A percentile compares a stretch with the other conserved stretches of the same genome.
These are phyloP conservation scores for Xiphophorus couchianus DNA, from an alignment of 2,113 vertebrate genomes.

Conservation along the genomic window DNA sequence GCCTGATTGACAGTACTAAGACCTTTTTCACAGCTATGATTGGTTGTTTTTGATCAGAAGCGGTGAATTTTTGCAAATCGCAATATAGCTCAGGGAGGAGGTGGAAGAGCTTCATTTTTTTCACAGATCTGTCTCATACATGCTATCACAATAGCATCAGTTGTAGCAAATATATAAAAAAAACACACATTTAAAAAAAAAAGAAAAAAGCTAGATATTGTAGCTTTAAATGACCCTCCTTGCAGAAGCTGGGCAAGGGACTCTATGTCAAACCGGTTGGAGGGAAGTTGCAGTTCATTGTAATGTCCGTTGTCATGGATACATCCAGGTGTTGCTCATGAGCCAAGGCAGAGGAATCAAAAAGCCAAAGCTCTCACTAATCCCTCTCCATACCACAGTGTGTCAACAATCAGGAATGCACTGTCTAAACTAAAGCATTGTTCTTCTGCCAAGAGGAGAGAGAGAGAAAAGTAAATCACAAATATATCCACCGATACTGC, in stretches of 20 bases:
- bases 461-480: conserved; percentile 48
- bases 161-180: too few species aligned
- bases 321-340: conserved; percentile 80
- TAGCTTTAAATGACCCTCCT: conserved; percentile 46
- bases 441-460: conserved; percentile 63
- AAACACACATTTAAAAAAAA: too few species aligned
- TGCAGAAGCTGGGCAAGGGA: conserved; percentile 41
- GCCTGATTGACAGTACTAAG: too few species aligned
- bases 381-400: conserved; percentile 65
- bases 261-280: conserved; percentile 88
- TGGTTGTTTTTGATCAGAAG: too few species aligned
- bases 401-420: conserved; percentile 77
- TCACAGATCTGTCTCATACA: too few species aligned
- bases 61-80: too few species aligned
- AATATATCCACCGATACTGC: conserved; percentile 64
- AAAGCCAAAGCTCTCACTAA: conserved; percentile 73
- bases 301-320: conserved; percentile 75
- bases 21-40: too few species aligned
- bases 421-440: conserved; percentile 72
- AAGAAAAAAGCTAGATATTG: too few species aligned
- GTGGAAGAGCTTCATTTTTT: too few species aligned
- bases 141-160: too few species aligned
- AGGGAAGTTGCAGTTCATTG: conserved; percentile 76
- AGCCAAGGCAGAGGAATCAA: conserved; percentile 52
- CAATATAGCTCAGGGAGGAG: too few species aligned